phyloP scores from a whole-genome alignment of 2,888 invertebrate species.

The Slavum lentiscoides region DNA sequence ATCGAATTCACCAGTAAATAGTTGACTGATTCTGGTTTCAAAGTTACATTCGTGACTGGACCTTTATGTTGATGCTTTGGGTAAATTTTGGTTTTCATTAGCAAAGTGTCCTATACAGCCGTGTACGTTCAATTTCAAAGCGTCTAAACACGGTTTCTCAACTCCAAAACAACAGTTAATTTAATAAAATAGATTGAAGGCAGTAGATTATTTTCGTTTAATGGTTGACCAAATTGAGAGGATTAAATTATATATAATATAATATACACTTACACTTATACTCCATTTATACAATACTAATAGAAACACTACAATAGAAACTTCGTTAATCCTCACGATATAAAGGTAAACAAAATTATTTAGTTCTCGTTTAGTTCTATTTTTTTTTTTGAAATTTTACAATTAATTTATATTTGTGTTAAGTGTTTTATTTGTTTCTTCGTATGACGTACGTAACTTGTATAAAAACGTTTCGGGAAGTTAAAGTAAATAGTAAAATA shows the following conservation, averaged over 20 bases:
- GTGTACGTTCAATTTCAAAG: constrained; percentile 8
- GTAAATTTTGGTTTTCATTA: constrained; percentile 24
- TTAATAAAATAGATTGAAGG: background rate
- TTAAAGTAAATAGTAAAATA: no score
- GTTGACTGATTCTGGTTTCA: background rate
- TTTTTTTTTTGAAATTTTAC: no score
- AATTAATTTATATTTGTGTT: no score
- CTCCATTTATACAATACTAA: no score
- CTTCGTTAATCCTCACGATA: no score
- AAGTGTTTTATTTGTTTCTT: no score
- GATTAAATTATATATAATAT: background rate
- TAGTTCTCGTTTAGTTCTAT: no score
- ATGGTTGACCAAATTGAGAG: background rate
- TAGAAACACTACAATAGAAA: no score
- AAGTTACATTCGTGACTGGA: constrained; percentile 3
- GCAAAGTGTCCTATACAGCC: background rate
- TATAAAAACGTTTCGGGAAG: no score
- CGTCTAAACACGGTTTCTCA: background rate
- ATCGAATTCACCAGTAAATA: constrained; percentile 1
- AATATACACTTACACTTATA: background rate
- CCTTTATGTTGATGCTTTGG: constrained; percentile 8
- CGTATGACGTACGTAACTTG: no score
- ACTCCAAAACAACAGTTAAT: background rate
- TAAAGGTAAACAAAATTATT: no score
- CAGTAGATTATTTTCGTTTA: background rate